Percentiles rank a stretch among this genome's conserved stretches.
These are phyloP conservation scores for Neoitamus cyanurus DNA, from an alignment of 2,888 invertebrate genomes.

Conservation along the genomic window DNA sequence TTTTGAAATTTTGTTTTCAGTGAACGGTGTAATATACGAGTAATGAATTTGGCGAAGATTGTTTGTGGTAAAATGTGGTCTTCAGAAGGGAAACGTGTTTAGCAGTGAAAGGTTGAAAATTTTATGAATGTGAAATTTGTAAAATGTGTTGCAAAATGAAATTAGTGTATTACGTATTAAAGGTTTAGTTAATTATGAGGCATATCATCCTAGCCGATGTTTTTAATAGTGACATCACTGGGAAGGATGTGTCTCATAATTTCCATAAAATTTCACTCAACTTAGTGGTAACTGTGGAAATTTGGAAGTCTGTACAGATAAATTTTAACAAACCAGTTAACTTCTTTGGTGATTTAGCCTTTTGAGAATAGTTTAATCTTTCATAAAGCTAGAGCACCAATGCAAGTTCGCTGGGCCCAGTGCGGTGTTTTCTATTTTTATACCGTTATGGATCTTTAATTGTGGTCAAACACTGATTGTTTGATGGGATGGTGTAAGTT, in stretches of 20 bases:
- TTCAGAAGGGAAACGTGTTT: background rate
- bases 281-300: background rate
- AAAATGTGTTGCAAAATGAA: background rate
- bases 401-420: background rate
- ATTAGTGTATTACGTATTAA: background rate
- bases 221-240: background rate
- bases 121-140: background rate
- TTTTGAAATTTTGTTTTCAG: background rate
- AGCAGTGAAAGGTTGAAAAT: background rate
- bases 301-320: too few relatives aligned
- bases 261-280: background rate
- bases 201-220: slow-evolving; percentile 16
- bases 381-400: slow-evolving; percentile 41
- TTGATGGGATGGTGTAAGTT: too few relatives aligned
- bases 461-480: too few relatives aligned
- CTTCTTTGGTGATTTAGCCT: slow-evolving; percentile 30
- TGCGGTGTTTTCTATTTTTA: background rate
- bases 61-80: background rate
- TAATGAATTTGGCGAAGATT: background rate
- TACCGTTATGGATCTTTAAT: background rate
- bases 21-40: background rate
- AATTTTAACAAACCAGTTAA: background rate
- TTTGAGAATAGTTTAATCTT: background rate
- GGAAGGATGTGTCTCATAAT: slow-evolving; percentile 26
- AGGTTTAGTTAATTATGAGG: background rate